These are phyloP conservation scores for Lomographa bimaculata DNA, from an alignment of 2,888 invertebrate species.

Conservation along the genomic window DNA sequence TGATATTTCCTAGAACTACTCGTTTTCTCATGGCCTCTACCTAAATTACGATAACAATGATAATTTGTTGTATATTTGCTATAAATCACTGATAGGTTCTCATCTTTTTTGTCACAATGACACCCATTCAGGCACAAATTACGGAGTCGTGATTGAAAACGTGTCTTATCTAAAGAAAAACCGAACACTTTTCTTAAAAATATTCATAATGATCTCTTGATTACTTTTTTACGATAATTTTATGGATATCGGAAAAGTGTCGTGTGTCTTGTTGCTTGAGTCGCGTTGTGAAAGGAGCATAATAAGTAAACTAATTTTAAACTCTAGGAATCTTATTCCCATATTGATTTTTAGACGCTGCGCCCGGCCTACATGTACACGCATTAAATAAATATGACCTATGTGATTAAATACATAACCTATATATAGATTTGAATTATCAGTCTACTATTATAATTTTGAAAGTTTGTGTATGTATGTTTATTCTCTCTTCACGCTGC, in stretches of 20 bases:
- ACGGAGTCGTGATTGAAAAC: constrained; percentile 74
- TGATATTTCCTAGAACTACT: not conserved
- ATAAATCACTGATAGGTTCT: constrained; percentile 3
- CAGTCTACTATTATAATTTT: too few relatives aligned
- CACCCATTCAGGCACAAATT: constrained; percentile 44
- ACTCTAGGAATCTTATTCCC: too few relatives aligned
- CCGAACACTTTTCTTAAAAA: constrained; percentile 48
- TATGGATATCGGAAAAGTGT: constrained; percentile 22
- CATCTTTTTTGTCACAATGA: constrained; percentile 50
- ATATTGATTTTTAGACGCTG: too few relatives aligned
- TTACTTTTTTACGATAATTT: constrained; percentile 29
- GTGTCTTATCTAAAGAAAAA: constrained; percentile 74
- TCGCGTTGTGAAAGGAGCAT: too few relatives aligned
- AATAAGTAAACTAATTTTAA: too few relatives aligned
- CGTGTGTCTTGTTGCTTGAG: constrained; percentile 22
- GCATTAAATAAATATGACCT: too few relatives aligned
- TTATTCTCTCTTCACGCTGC: too few relatives aligned
- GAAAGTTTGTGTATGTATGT: too few relatives aligned
- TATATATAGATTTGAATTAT: too few relatives aligned
- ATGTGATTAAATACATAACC: too few relatives aligned
- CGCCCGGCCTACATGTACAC: too few relatives aligned
- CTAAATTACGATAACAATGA: too few relatives aligned
- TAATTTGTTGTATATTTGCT: not conserved
- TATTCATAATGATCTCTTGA: constrained; percentile 44
- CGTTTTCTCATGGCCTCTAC: constrained; percentile 16